Percentiles rank a stretch among this genome's conserved stretches.
phyloP scores from a whole-genome alignment of 2,888 invertebrate genomes.

The Melanargia galathea region DNA sequence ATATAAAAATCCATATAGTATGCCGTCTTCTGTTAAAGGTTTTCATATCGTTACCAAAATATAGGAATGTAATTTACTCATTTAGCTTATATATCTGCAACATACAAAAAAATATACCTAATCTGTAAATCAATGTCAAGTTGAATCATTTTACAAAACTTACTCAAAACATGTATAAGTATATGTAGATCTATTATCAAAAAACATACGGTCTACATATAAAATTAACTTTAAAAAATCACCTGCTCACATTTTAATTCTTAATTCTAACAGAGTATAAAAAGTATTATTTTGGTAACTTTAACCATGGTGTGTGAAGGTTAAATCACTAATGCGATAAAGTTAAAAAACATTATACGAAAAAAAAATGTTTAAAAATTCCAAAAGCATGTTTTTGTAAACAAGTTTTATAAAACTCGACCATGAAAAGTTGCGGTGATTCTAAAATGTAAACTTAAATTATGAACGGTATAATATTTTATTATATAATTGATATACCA shows the following conservation, averaged over 20 bases:
- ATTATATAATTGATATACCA: background rate
- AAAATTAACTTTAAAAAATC: background rate
- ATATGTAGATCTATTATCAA: too few relatives aligned
- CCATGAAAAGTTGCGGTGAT: constrained; percentile 3
- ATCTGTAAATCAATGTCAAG: too few relatives aligned
- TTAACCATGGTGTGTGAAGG: background rate
- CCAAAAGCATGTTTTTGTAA: background rate
- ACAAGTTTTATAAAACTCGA: background rate
- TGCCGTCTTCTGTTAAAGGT: background rate
- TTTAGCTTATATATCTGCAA: background rate
- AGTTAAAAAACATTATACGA: background rate
- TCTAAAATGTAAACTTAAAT: background rate
- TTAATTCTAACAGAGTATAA: background rate
- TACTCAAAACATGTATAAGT: too few relatives aligned
- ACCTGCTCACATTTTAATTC: background rate
- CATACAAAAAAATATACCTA: too few relatives aligned
- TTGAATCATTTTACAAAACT: too few relatives aligned
- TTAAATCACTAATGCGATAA: background rate
- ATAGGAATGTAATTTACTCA: background rate
- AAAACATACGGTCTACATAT: too few relatives aligned
- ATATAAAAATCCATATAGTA: constrained; percentile 1
- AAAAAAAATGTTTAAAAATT: background rate
- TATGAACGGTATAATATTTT: background rate
- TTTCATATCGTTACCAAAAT: background rate
- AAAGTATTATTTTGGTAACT: background rate